Evolutionary conservation across 2,888 invertebrate species (phyloP).

Genomic region (Xylophagus ater): DNA sequence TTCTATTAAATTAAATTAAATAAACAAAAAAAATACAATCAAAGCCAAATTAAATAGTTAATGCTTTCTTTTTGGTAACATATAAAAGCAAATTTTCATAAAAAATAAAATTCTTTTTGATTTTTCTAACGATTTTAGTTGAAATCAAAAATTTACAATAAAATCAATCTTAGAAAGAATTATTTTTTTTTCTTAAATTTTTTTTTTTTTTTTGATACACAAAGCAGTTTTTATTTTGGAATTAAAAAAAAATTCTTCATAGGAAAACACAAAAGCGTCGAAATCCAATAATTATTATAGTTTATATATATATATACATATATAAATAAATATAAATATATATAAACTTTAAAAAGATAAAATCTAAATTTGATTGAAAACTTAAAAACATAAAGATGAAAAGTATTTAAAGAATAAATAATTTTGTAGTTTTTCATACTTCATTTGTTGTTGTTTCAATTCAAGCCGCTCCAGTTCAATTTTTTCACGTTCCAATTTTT

Average conservation of each 20-base stretch:
- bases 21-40: constrained; percentile 4
- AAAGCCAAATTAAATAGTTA: constrained; percentile 2
- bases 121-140: neutral
- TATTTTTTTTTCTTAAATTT: too few species aligned
- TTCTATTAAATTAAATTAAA: constrained; percentile 22
- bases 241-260: too few species aligned
- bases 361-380: too few species aligned
- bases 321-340: too few species aligned
- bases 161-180: too few species aligned
- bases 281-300: too few species aligned
- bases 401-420: constrained; percentile 1
- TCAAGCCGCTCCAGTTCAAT: constrained; percentile 71
- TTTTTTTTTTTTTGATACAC: too few species aligned
- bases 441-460: constrained; percentile 66
- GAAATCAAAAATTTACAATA: neutral
- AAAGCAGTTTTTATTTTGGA: too few species aligned
- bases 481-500: constrained; percentile 63
- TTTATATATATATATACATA: too few species aligned
- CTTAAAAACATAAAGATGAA: constrained; percentile 1
- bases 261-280: too few species aligned
- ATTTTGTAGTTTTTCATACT: constrained; percentile 37
- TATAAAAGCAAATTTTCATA: neutral
- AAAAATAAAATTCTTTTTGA: neutral
- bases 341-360: too few species aligned
- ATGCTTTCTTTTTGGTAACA: neutral